These are phyloP conservation scores for Drosophila athabasca DNA, from an alignment of 1,140 invertebrate genomes.

Conservation along the genomic window DNA sequence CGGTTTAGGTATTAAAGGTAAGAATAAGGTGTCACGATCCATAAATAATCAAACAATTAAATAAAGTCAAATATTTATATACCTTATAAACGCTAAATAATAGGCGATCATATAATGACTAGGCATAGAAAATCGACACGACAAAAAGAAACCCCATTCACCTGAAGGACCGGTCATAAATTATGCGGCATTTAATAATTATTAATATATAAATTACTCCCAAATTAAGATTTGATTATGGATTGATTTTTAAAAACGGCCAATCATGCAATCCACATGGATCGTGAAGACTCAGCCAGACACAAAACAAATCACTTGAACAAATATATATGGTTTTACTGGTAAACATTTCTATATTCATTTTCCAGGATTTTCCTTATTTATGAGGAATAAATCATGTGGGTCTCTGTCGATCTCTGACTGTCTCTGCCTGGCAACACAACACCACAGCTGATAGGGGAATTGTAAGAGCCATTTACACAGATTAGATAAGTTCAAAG, in stretches of 20 bases:
- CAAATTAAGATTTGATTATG: constrained; percentile 57
- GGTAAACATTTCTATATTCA: not conserved
- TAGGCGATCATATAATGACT: constrained; percentile 54
- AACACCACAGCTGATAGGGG: not conserved
- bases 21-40: constrained; percentile 20
- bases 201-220: constrained; percentile 54
- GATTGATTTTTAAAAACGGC: constrained; percentile 50
- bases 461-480: constrained; percentile 40
- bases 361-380: constrained; percentile 12
- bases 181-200: constrained; percentile 45
- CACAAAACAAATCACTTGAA: constrained; percentile 19
- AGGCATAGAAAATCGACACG: constrained; percentile 18
- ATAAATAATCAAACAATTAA: constrained; percentile 56
- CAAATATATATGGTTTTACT: not conserved
- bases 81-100: constrained; percentile 52
- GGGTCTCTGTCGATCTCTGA: no score
- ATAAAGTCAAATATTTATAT: constrained; percentile 46
- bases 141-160: constrained; percentile 30
- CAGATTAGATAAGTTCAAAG: constrained; percentile 35
- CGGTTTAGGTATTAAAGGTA: constrained; percentile 31
- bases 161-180: constrained; percentile 32
- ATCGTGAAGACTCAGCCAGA: constrained; percentile 32
- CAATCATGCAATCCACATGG: constrained; percentile 26
- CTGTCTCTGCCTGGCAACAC: constrained; percentile 22
- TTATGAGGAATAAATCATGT: constrained; percentile 3